phyloP scores from a whole-genome alignment of 2,113 vertebrate species.

The Oxygymnocypris stewartii region DNA sequence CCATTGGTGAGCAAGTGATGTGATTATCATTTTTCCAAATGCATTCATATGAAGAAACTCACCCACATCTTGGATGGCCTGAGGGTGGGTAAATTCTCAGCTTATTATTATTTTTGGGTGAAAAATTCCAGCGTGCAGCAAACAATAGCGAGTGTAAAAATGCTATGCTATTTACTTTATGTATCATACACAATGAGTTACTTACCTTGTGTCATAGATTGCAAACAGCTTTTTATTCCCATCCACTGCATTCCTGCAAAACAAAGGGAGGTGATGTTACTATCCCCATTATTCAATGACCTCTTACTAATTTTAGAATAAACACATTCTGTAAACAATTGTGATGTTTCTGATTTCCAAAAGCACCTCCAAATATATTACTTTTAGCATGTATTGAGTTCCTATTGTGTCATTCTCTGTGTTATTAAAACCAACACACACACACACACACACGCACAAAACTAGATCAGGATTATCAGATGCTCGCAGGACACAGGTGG shows the following conservation, averaged over 20 bases:
- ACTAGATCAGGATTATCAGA: constrained; percentile 17
- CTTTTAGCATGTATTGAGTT: background rate
- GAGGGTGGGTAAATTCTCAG: background rate
- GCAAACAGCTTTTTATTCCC: constrained; percentile 91
- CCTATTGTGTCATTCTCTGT: background rate
- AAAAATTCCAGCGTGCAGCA: background rate
- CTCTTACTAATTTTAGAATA: background rate
- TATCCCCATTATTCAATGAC: constrained; percentile 25
- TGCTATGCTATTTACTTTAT: background rate
- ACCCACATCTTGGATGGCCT: background rate
- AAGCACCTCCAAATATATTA: background rate
- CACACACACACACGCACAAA: too few species aligned
- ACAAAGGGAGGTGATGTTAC: constrained; percentile 55
- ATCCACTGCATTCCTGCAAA: constrained; percentile 89
- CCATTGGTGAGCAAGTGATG: background rate
- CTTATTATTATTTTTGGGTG: background rate
- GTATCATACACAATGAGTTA: background rate
- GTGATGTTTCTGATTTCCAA: background rate
- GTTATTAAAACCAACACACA: background rate
- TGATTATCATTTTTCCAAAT: background rate
- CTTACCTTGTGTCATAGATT: constrained; percentile 94
- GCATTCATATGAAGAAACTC: background rate
- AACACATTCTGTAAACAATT: background rate
- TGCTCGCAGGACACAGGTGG: constrained; percentile 46
- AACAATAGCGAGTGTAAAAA: background rate